A percentile compares a stretch with the other conserved stretches of the same genome.
These are phyloP conservation scores for Gymnogyps californianus DNA, from an alignment of 2,113 vertebrate species.

Conservation along the genomic window DNA sequence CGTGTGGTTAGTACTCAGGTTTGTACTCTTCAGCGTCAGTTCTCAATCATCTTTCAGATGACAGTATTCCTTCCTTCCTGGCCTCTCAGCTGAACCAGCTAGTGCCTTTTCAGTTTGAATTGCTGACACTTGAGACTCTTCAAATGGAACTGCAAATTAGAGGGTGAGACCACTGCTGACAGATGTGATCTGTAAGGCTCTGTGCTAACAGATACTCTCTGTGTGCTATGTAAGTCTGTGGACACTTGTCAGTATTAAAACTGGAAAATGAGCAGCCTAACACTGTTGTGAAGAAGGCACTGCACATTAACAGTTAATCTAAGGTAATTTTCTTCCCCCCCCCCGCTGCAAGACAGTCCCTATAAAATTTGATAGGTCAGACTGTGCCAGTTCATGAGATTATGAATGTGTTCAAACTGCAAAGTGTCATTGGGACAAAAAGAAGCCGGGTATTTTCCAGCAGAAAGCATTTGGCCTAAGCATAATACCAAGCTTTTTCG, in stretches of 20 bases:
- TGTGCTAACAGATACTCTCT: neutral
- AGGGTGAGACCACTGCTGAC: neutral
- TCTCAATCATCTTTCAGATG: neutral
- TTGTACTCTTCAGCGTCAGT: neutral
- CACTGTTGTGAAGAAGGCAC: neutral
- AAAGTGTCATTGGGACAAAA: neutral
- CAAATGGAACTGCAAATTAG: neutral
- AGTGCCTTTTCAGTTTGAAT: neutral
- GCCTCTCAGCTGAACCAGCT: neutral
- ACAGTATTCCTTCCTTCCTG: neutral
- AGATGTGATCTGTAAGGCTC: neutral
- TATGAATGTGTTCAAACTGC: neutral
- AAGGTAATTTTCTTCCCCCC: neutral
- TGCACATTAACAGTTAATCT: constrained; percentile 18
- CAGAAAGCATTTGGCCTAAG: neutral
- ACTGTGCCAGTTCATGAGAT: neutral
- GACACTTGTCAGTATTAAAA: neutral
- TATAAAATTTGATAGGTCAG: neutral
- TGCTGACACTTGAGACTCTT: neutral
- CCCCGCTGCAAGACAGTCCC: neutral
- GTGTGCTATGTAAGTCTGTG: neutral
- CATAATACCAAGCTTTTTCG: neutral
- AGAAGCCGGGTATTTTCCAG: neutral
- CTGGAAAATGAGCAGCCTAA: constrained; percentile 9
- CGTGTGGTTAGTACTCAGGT: fast-evolving